These are phyloP conservation scores for Mastacembelus armatus DNA, from an alignment of 2,797 vertebrate species.

Conservation along the genomic window DNA sequence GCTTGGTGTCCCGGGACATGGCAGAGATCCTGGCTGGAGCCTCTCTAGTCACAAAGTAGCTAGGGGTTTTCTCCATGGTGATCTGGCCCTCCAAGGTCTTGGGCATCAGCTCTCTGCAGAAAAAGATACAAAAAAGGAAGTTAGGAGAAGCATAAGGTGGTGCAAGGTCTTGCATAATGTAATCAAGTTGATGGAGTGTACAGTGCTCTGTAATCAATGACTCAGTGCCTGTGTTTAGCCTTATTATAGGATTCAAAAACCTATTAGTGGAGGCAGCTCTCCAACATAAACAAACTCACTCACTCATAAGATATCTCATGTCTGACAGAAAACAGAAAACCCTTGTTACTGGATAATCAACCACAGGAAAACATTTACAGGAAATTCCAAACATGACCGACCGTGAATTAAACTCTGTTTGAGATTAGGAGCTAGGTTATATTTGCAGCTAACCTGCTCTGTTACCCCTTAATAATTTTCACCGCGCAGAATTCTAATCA, in stretches of 20 bases:
- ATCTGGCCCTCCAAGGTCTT: slow-evolving; percentile 92
- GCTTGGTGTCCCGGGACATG: slow-evolving; percentile 89
- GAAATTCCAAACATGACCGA: slow-evolving; percentile 37
- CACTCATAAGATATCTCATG: slow-evolving; percentile 62
- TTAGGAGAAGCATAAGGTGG: slow-evolving; percentile 47
- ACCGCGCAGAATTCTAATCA: slow-evolving; percentile 2
- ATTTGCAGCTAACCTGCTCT: not conserved
- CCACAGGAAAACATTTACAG: slow-evolving; percentile 34
- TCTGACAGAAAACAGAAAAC: slow-evolving; percentile 55
- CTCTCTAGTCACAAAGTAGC: slow-evolving; percentile 93
- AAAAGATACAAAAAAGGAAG: slow-evolving; percentile 27
- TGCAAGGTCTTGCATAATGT: slow-evolving; percentile 66
- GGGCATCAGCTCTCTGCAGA: slow-evolving; percentile 90
- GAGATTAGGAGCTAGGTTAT: slow-evolving; percentile 6
- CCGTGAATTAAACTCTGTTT: slow-evolving; percentile 31
- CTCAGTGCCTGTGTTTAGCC: slow-evolving; percentile 70
- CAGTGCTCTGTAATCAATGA: slow-evolving; percentile 75
- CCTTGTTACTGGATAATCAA: slow-evolving; percentile 53
- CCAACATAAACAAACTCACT: slow-evolving; percentile 70
- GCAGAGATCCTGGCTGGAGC: slow-evolving; percentile 89
- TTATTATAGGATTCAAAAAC: slow-evolving; percentile 70
- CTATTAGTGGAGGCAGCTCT: slow-evolving; percentile 74
- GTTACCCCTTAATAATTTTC: not conserved
- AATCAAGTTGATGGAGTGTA: slow-evolving; percentile 77
- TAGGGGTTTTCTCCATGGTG: slow-evolving; percentile 97